Percentiles rank a stretch among this genome's conserved stretches.
These are phyloP conservation scores for Setophaga coronata DNA, from an alignment of 2,113 vertebrate genomes.

Conservation along the genomic window DNA sequence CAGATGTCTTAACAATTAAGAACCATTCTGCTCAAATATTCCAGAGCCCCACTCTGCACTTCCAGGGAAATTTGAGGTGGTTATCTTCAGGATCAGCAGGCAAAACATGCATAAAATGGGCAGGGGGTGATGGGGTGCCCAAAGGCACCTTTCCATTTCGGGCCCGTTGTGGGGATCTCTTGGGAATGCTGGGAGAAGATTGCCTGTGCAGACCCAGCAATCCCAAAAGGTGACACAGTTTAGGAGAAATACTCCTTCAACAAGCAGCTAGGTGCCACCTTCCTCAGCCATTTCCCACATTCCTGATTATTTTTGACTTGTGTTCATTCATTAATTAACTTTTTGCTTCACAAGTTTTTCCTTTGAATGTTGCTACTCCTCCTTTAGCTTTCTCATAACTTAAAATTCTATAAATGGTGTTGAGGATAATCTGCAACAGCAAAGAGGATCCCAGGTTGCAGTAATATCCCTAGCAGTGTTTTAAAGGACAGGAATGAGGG, in stretches of 20 bases:
- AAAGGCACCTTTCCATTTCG: not conserved
- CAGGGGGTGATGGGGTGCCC: not conserved
- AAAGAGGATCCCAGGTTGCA: not conserved
- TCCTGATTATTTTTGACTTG: not conserved
- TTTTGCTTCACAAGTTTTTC: not conserved
- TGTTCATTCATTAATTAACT: not conserved
- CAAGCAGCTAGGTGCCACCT: not conserved
- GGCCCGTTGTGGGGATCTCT: not conserved
- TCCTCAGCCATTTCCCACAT: not conserved
- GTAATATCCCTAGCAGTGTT: not conserved
- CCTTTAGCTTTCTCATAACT: not conserved
- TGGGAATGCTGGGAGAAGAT: not conserved
- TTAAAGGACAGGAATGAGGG: not conserved
- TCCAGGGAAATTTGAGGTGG: not conserved
- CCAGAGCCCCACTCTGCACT: not conserved
- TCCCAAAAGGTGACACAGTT: not conserved
- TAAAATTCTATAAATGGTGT: not conserved
- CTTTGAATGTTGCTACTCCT: not conserved
- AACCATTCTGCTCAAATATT: not conserved
- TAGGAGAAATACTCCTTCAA: not conserved
- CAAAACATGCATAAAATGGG: not conserved
- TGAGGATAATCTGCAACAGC: not conserved
- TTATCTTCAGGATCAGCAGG: not conserved
- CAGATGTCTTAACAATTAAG: not conserved
- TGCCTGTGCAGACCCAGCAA: not conserved